Conservation (phyloP, 1,140 invertebrate genomes). For the Steinernema khuongi region DNA sequence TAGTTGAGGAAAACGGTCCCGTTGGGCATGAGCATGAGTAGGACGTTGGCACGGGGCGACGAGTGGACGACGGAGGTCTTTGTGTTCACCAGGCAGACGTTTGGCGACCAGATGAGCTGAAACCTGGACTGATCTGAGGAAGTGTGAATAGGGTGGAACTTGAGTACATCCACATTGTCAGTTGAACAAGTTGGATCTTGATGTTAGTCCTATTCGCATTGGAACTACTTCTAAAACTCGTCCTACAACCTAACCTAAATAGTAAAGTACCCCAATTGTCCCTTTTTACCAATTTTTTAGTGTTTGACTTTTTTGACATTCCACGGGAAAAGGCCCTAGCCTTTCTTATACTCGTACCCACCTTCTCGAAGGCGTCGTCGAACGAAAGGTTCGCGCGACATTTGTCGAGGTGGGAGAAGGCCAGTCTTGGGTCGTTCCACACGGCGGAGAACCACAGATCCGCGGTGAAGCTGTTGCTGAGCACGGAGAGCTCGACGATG, state of each 20-base stretch:
- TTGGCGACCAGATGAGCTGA: conserved; percentile 53
- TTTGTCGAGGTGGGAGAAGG: conserved; percentile 51
- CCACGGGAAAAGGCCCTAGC: too few species aligned
- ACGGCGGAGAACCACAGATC: conserved; percentile 55
- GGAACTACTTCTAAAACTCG: too few species aligned
- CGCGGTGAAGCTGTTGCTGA: conserved; percentile 56
- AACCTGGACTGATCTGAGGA: conserved; percentile 18
- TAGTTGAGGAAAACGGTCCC: conserved; percentile 58
- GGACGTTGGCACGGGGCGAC: conserved; percentile 56
- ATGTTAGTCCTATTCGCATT: too few species aligned
- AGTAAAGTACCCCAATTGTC: too few species aligned
- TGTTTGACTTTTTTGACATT: too few species aligned
- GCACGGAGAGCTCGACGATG: conserved; percentile 51
- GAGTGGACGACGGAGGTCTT: conserved; percentile 47
- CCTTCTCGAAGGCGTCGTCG: conserved; percentile 57
- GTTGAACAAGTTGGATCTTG: too few species aligned
- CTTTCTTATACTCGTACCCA: too few species aligned
- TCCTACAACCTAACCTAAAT: too few species aligned
- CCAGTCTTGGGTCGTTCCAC: conserved; percentile 54
- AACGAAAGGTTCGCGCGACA: conserved; percentile 56
- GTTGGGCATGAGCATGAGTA: conserved; percentile 54
- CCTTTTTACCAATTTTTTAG: too few species aligned
- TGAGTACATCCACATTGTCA: neutral
- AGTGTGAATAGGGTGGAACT: neutral
- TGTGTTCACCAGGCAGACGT: conserved; percentile 58